Percentiles rank a stretch among this genome's conserved stretches.
phyloP scores from a whole-genome alignment of 2,888 invertebrate genomes.

The Drosophila neutralis region DNA sequence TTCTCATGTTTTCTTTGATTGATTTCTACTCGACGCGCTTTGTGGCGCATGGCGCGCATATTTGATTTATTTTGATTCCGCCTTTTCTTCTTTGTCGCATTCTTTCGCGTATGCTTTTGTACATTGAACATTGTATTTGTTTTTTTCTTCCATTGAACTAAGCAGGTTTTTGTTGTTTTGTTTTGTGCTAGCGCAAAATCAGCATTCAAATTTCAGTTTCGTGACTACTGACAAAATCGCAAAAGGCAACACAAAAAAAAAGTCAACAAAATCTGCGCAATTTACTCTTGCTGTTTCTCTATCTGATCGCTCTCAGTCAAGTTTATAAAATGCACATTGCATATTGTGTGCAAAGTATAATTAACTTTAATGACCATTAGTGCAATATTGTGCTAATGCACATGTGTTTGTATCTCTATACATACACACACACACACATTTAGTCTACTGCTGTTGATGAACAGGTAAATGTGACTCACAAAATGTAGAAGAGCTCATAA shows the following conservation, averaged over 20 bases:
- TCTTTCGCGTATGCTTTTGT: slow-evolving; percentile 32
- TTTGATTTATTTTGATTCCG: slow-evolving; percentile 40
- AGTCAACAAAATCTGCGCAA: slow-evolving; percentile 10
- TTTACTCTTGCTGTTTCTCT: slow-evolving; percentile 4
- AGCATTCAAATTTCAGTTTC: slow-evolving; percentile 30
- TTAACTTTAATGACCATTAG: slow-evolving; percentile 21
- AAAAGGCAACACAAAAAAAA: slow-evolving; percentile 29
- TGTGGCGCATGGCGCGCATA: slow-evolving; percentile 21
- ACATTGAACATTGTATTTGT: slow-evolving; percentile 5
- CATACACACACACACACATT: slow-evolving; percentile 1
- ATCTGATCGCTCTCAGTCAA: slow-evolving; percentile 6
- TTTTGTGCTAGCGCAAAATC: slow-evolving; percentile 64
- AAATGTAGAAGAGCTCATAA: slow-evolving; percentile 24
- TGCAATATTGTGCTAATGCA: slow-evolving; percentile 6
- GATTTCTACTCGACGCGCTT: slow-evolving; percentile 29
- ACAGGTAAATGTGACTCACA: slow-evolving; percentile 58
- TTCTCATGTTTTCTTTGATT: slow-evolving; percentile 36
- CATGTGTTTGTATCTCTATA: slow-evolving; percentile 5
- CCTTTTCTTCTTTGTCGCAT: slow-evolving; percentile 42
- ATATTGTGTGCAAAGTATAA: not conserved
- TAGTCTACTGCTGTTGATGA: slow-evolving; percentile 15
- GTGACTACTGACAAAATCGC: slow-evolving; percentile 50
- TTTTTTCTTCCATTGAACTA: slow-evolving; percentile 10
- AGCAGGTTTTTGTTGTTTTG: slow-evolving; percentile 44
- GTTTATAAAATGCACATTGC: slow-evolving; percentile 20